phyloP scores from a whole-genome alignment of 1,140 invertebrate species.

The Drosophila athabasca region DNA sequence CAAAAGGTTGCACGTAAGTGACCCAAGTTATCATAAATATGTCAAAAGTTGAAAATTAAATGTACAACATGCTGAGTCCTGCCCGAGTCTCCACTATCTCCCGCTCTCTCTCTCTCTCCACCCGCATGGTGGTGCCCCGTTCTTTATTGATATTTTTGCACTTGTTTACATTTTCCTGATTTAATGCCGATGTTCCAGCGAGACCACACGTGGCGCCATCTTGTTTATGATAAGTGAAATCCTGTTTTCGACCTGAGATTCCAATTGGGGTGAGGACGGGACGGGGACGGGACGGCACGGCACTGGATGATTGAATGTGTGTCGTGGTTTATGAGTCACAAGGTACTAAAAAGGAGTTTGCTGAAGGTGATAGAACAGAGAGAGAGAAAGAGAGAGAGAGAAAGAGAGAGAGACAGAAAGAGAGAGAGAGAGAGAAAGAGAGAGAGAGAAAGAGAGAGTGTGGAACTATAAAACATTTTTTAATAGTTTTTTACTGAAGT shows the following conservation, averaged over 20 bases:
- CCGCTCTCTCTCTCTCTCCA: not conserved
- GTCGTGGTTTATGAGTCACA: slow-evolving; percentile 33
- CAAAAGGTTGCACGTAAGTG: slow-evolving; percentile 84
- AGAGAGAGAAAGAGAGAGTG: too few relatives aligned
- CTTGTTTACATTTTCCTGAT: slow-evolving; percentile 75
- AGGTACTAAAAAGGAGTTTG: slow-evolving; percentile 1
- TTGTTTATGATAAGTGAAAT: slow-evolving; percentile 49
- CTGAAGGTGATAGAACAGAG: too few relatives aligned
- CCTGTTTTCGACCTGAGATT: slow-evolving; percentile 35
- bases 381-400: too few relatives aligned
- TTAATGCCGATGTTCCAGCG: slow-evolving; percentile 57
- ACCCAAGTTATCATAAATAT: slow-evolving; percentile 84
- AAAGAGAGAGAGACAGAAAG: too few relatives aligned
- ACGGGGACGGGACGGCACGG: too few relatives aligned
- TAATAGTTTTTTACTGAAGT: too few relatives aligned
- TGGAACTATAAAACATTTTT: not conserved
- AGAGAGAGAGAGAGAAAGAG: too few relatives aligned
- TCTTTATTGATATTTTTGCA: slow-evolving; percentile 81
- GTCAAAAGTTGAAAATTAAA: slow-evolving; percentile 83
- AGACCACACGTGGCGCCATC: slow-evolving; percentile 77
- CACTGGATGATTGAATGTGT: slow-evolving; percentile 35
- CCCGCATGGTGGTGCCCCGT: slow-evolving; percentile 2
- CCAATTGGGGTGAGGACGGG: slow-evolving; percentile 19
- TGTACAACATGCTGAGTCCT: slow-evolving; percentile 70
- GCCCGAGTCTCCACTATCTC: not conserved